Evolutionary conservation across 2,888 invertebrate species (phyloP), one percentile per base, ranked within the genome.

Genomic region (Caenorhabditis sp.): DNA sequence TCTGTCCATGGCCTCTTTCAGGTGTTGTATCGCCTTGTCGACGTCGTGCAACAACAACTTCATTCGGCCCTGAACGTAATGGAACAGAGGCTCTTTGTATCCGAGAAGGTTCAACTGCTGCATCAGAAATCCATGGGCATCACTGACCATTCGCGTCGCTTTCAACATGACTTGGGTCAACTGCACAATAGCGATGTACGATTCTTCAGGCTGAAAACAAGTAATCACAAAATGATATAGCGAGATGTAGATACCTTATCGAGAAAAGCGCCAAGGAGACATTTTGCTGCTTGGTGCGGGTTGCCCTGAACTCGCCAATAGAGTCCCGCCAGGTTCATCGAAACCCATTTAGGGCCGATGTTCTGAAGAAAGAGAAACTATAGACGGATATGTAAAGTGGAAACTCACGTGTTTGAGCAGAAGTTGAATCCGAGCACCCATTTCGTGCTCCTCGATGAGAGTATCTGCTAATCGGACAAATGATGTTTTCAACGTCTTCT

Each of bases 261-360:
- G 5, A 71, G 61, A 32, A 94, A 93, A 0, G 95, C 94, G 9
- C 94, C 92, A 51, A 95, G 93, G 6, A 95, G 93, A 91, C 96
- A 96, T 87, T 95, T 94, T 8, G 95, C 92, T 0, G 95, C 95
- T 89, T 95, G 95, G 58, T 93, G 93, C 37, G 94, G 94, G 89
- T 95, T 95, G 6, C 95, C 94, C 3, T 95, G 93, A 0, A 95
- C 94, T 9, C 95, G 94, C 95, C 95, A 96, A 92, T 95, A 95
- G 20, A 95, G 92, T 0, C 95, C 95, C 0, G 95, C 95, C 50
- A 96, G 91, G 13, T 95, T 95, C 87, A 94, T 94, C 22, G 95
- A 91, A 8, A 95, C 92, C 96, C 96, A 96, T 82, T 94, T 94
- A 0, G 95, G 95, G 0, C 95, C 95, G 62, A 94, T 92, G 92